Conservation (phyloP, 2,888 invertebrate species). For the Pachymerium ferrugineum region DNA sequence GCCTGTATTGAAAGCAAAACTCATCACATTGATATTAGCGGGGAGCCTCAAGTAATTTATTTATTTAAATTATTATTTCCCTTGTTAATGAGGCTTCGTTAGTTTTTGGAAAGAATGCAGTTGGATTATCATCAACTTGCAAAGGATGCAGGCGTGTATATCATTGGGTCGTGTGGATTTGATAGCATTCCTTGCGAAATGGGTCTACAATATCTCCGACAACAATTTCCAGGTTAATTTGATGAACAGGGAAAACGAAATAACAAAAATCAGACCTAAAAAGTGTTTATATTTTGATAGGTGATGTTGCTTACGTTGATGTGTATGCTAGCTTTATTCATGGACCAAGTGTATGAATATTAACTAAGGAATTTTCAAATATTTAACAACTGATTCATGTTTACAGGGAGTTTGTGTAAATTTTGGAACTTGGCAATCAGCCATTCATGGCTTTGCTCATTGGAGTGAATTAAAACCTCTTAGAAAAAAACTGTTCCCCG, state of each 20-base stretch:
- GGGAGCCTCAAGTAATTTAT: conserved; percentile 69
- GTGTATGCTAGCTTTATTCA: not conserved
- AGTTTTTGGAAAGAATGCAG: conserved; percentile 82
- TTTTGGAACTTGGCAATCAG: conserved; percentile 85
- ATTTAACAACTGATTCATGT: conserved; percentile 25
- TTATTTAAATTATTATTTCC: not conserved
- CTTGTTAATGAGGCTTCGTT: conserved; percentile 39
- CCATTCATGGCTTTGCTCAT: conserved; percentile 68
- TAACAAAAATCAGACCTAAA: no score
- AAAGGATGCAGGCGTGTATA: conserved; percentile 70
- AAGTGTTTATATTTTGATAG: no score
- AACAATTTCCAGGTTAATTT: conserved; percentile 64
- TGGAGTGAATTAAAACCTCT: conserved; percentile 59
- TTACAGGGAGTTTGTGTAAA: conserved; percentile 58
- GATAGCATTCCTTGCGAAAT: conserved; percentile 88
- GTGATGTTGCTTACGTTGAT: not conserved
- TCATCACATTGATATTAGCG: conserved; percentile 87
- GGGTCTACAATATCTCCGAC: conserved; percentile 70
- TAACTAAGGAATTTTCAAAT: not conserved
- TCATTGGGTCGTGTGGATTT: conserved; percentile 87
- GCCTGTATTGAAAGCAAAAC: conserved; percentile 76
- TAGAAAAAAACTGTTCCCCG: conserved; percentile 62
- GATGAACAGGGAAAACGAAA: no score
- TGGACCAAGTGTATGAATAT: not conserved
- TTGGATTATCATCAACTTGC: conserved; percentile 69